phyloP scores from a whole-genome alignment of 2,888 invertebrate species.

The Cecidostiba fungosa region DNA sequence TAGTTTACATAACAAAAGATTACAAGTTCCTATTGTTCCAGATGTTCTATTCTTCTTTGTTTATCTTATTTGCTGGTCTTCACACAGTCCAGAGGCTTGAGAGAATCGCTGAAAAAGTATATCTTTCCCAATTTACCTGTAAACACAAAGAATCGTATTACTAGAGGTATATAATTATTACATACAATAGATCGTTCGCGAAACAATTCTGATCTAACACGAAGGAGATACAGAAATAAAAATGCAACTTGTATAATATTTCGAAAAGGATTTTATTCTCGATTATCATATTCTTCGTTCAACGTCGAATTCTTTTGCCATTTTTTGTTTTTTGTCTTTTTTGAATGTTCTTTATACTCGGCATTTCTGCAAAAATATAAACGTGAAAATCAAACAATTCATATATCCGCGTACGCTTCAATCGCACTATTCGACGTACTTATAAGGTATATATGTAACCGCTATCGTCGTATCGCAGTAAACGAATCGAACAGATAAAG shows the following conservation, averaged over 20 bases:
- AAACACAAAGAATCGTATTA: background rate
- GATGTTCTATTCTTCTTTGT: background rate
- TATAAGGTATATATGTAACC: constrained; percentile 44
- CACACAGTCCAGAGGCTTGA: too few relatives aligned
- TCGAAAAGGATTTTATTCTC: constrained; percentile 58
- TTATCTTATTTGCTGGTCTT: background rate
- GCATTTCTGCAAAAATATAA: constrained; percentile 66
- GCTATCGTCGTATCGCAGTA: constrained; percentile 49
- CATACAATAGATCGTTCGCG: background rate
- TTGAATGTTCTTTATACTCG: constrained; percentile 52
- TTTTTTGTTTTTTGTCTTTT: constrained; percentile 27
- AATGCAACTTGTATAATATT: constrained; percentile 22
- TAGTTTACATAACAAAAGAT: background rate
- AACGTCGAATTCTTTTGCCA: constrained; percentile 41
- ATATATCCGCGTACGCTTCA: constrained; percentile 46
- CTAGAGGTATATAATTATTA: too few relatives aligned
- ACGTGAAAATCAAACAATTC: constrained; percentile 66
- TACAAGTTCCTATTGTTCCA: background rate
- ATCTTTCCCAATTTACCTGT: background rate
- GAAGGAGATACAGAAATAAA: background rate
- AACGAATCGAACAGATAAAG: constrained; percentile 57
- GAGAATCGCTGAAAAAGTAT: background rate
- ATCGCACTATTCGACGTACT: constrained; percentile 50
- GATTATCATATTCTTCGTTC: constrained; percentile 50
- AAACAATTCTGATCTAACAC: background rate